Evolutionary conservation across 2,797 vertebrate genomes (phyloP).

Genomic region (Alcedo quadribrachys): DNA sequence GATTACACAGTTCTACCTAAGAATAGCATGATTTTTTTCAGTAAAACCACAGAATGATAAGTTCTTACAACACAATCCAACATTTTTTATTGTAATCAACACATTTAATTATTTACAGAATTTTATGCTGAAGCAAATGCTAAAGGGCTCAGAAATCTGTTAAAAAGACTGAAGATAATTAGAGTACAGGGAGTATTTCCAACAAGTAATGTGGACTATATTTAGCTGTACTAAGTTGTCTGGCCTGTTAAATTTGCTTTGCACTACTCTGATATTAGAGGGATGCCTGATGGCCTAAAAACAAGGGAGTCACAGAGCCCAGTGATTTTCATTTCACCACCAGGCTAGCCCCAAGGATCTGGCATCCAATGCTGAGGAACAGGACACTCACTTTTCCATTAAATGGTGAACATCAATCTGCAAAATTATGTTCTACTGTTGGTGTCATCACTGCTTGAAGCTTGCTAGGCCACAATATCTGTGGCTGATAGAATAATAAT

Average conservation of each 20-base stretch:
- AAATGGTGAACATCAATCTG: neutral
- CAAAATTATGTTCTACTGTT: neutral
- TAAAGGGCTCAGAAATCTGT: conserved; percentile 2
- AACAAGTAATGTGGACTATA: neutral
- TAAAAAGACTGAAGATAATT: conserved; percentile 1
- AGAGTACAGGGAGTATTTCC: neutral
- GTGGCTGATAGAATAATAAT: neutral
- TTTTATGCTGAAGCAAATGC: neutral
- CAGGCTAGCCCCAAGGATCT: neutral
- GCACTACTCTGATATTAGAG: neutral
- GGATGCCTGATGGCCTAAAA: neutral
- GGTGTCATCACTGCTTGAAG: neutral
- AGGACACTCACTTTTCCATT: neutral
- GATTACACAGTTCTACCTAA: neutral
- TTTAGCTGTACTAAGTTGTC: neutral
- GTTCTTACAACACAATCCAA: conserved; percentile 3
- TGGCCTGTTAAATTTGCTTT: neutral
- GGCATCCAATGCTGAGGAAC: neutral
- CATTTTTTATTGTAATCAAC: conserved; percentile 1
- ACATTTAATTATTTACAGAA: conserved; percentile 49
- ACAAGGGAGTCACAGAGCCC: neutral
- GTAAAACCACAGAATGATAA: conserved; percentile 45
- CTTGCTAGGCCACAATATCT: neutral
- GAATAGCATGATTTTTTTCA: conserved; percentile 35
- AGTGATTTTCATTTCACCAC: neutral